Evolutionary conservation across 2,113 vertebrate species (phyloP), one percentile per base, ranked within the genome.

Genomic region (Cephalopholis sonnerati): DNA sequence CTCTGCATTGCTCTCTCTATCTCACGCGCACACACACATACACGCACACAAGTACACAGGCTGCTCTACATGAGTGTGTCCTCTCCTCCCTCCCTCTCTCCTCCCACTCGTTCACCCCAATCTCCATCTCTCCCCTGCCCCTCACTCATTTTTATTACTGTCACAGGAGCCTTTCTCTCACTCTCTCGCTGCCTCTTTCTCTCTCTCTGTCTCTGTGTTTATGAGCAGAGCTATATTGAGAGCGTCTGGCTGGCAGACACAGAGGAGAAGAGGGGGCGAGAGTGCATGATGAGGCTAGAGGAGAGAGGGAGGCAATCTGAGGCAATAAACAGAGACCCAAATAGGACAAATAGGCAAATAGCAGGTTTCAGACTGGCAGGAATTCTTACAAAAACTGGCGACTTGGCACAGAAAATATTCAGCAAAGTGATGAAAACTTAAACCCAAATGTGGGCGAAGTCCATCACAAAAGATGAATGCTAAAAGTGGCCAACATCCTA

Each of bases 171-270:
- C 86, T 87, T 79, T 85, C 86, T 87, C 91, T 87, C 81, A 55
- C 85, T 84, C 90, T 82, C 70, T 76, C 15, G 53, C 81, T 83
- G 61, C 58, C 85, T 83, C 72, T 62, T 27, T 46, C 85, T 80
- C 83, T 85, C 67, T 58, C 88, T 85, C 82, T 86, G 77, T 92
- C 74, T 89, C 67, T 87, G 90, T 87, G 96, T 96, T 97, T 97
- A 97, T 97, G 97, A 97, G 96, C 94, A 90, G 95, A 94, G 96
- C 96, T 97, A 96, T 97, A 97, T 96, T 93, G 95, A 97, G 97
- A 96, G 89, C 87, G 95, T 96, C 95, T 96, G 95, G 96, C 95
- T 96, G 96, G 96, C 97, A 96, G 96, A 96, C 96, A 93, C 96
- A 84, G 80, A 90, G 84, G 85, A 84, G 87, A 83, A 86, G 88